Base-by-base conservation (phyloP, 2,888 invertebrate species). In the Pollenia labialis region DNA sequence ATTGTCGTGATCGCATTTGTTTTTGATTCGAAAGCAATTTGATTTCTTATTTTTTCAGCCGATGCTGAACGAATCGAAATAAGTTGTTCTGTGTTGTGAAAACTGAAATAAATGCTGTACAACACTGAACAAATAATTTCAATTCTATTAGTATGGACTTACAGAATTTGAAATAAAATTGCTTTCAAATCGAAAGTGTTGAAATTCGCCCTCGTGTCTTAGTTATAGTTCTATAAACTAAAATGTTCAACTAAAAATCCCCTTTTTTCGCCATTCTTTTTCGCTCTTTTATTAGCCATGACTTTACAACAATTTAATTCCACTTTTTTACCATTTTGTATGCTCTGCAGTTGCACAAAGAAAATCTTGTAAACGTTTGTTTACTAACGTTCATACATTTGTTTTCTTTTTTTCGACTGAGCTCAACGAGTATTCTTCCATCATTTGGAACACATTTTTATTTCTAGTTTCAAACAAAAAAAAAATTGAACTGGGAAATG, bases 341-440 rank as follows among this genome's bases (percentile, higher is more conserved):
- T 18, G 32, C 48, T n/a, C 23, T 75, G 52, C 74, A 69, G 62
- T 82, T 69, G 62, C 60, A 69, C 68, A 76, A 82, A 52, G 82
- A 75, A 75, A 32, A 46, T 68, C 69, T 46, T 68, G 60, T 76
- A 48, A 60, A 62, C 54, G 18, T 42, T 54, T 62, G 60, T 82
- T 48, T 76, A 12, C n/a, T 54, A 54, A 76, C 54, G 54, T 40
- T 69, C n/a, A 9, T 48, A 10, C 52, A 68, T 68, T 82, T 54
- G 40, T 62, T 40, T 32, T 7, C 16, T 42, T 32, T 54, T 42
- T 50, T 58, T 32, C n/a, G 46, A 64, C 71, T 46, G 52, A 44
- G 64, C 64, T 54, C 64, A 52, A 76, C 60, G 60, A 69, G 11
- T 32, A 80, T 50, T 69, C 82, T 60, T 82, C 60, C 62, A 76